phyloP scores from a whole-genome alignment of 2,888 invertebrate genomes.

The Oligia strigilis region DNA sequence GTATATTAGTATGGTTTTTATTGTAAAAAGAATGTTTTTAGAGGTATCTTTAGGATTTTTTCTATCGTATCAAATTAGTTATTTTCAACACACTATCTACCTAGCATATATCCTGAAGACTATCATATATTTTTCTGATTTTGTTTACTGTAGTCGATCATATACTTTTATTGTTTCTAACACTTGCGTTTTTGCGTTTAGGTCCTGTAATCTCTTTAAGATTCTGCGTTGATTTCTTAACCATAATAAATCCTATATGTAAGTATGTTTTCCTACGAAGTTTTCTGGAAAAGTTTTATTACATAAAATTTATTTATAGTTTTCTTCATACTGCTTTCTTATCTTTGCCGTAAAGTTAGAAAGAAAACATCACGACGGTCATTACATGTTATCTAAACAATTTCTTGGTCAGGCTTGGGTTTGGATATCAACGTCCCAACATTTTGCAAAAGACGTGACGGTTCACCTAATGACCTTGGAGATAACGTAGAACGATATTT shows the following conservation, averaged over 20 bases:
- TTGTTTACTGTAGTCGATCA: too few species aligned
- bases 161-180: too few species aligned
- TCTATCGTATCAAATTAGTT: too few species aligned
- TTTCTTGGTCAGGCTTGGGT: not conserved
- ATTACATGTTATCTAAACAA: not conserved
- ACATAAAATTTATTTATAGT: not conserved
- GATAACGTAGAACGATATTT: not conserved
- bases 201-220: too few species aligned
- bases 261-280: not conserved
- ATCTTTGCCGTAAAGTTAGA: not conserved
- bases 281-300: not conserved
- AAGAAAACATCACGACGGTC: not conserved
- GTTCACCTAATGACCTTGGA: conserved; percentile 5
- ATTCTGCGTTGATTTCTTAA: not conserved
- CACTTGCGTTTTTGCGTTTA: too few species aligned
- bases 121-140: too few species aligned
- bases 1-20: too few species aligned
- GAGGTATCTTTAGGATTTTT: too few species aligned
- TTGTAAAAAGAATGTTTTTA: too few species aligned
- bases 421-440: not conserved
- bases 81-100: too few species aligned
- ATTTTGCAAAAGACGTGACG: conserved; percentile 1
- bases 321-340: not conserved
- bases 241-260: not conserved
- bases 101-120: too few species aligned